These are phyloP conservation scores for Centruroides sculpturatus DNA, from an alignment of 1,140 invertebrate genomes.

Conservation along the genomic window DNA sequence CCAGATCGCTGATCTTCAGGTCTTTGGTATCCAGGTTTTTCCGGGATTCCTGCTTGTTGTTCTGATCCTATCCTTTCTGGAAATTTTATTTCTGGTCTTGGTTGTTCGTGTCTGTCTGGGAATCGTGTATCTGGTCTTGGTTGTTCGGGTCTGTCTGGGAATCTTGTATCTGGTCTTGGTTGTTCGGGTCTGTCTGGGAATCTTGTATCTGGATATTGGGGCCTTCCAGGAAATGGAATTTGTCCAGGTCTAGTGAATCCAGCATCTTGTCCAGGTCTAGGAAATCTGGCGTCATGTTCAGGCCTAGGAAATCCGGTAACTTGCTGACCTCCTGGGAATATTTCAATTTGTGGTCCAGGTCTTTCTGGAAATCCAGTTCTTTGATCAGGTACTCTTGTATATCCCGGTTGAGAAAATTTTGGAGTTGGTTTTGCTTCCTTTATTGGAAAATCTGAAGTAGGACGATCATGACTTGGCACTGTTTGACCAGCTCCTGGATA, in stretches of 20 bases:
- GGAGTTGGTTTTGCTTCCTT: too few relatives aligned
- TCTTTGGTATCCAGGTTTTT: conserved; percentile 1
- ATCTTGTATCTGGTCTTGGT: background rate
- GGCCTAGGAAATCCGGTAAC: too few relatives aligned
- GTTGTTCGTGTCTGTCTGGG: conserved; percentile 1
- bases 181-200: background rate
- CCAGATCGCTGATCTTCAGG: background rate
- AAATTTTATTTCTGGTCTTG: background rate
- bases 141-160: background rate
- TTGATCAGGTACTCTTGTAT: background rate
- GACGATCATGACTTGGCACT: too few relatives aligned
- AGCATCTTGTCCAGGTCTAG: background rate
- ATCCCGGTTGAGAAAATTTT: too few relatives aligned
- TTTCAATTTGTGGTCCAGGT: background rate
- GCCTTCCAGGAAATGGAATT: background rate
- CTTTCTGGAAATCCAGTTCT: background rate
- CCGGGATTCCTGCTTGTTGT: background rate
- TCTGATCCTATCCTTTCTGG: background rate
- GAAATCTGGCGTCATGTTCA: background rate
- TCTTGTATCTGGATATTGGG: background rate
- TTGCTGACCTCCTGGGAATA: background rate
- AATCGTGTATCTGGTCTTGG: background rate
- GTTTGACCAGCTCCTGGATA: background rate
- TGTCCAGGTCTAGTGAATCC: background rate
- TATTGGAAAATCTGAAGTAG: too few relatives aligned